These are phyloP conservation scores for Lochmaea capreae DNA, from an alignment of 2,888 invertebrate species.

Conservation along the genomic window DNA sequence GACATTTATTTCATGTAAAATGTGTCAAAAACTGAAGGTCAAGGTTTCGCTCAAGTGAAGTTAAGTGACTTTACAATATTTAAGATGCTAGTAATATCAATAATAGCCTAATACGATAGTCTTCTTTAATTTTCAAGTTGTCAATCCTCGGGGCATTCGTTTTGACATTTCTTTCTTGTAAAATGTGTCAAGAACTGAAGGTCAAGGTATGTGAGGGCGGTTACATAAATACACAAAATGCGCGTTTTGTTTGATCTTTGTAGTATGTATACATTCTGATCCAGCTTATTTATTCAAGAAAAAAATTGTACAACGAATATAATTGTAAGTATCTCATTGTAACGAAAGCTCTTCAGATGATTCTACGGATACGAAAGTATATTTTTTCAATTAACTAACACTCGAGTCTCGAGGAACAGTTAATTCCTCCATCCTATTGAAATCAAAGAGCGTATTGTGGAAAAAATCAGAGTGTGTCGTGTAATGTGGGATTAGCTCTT, in stretches of 20 bases:
- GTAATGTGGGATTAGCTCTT: slow-evolving; percentile 7
- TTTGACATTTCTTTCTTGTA: too few relatives aligned
- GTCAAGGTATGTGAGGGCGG: too few relatives aligned
- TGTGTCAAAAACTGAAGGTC: too few relatives aligned
- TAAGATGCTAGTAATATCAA: too few relatives aligned
- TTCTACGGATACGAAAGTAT: background rate
- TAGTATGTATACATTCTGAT: background rate
- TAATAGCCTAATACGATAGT: too few relatives aligned
- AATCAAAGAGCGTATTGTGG: slow-evolving; percentile 21
- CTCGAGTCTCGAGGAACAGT: slow-evolving; percentile 12
- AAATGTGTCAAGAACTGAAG: too few relatives aligned
- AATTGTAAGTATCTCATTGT: slow-evolving; percentile 11
- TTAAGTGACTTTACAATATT: too few relatives aligned
- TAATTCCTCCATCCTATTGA: slow-evolving; percentile 19
- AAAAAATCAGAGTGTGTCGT: slow-evolving; percentile 13
- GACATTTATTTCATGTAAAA: too few relatives aligned
- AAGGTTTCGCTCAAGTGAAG: too few relatives aligned
- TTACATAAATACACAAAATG: too few relatives aligned
- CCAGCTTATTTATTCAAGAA: background rate
- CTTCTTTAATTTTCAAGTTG: too few relatives aligned
- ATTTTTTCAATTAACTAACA: slow-evolving; percentile 19
- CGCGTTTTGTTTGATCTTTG: background rate
- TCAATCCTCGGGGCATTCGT: too few relatives aligned
- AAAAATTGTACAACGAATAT: background rate
- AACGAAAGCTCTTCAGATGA: slow-evolving; percentile 17